Percentiles rank a stretch among this genome's conserved stretches.
phyloP scores from a whole-genome alignment of 2,888 invertebrate species.

The Caradrina clavipalpis region DNA sequence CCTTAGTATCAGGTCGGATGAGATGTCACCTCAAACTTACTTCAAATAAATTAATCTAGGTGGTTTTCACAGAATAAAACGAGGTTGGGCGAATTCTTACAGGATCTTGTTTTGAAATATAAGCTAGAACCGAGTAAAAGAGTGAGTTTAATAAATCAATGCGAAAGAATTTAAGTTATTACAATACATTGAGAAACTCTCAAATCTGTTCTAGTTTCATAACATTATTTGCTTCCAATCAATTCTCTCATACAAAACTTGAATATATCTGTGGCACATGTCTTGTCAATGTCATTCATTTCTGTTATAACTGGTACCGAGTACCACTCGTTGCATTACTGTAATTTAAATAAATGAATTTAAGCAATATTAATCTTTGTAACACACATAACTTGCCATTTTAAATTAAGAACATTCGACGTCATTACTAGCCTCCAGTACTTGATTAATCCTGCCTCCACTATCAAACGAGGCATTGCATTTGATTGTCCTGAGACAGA shows the following conservation, averaged over 20 bases:
- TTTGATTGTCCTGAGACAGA: constrained; percentile 64
- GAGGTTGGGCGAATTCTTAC: too few species aligned
- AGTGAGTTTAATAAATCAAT: neutral
- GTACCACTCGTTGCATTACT: constrained; percentile 13
- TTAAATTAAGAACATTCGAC: constrained; percentile 42
- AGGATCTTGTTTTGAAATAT: too few species aligned
- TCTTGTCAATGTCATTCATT: constrained; percentile 34
- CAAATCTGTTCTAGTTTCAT: constrained; percentile 22
- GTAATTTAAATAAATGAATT: constrained; percentile 34
- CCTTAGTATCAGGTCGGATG: too few species aligned
- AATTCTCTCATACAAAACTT: constrained; percentile 28
- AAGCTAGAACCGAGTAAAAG: too few species aligned
- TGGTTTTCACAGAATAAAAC: too few species aligned
- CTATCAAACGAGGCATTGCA: constrained; percentile 58
- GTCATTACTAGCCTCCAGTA: constrained; percentile 49
- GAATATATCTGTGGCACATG: constrained; percentile 23
- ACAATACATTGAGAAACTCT: constrained; percentile 14
- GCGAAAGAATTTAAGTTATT: constrained; percentile 10
- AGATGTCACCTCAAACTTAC: too few species aligned
- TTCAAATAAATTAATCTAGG: too few species aligned
- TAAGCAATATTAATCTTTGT: constrained; percentile 28
- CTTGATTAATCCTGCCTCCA: constrained; percentile 49
- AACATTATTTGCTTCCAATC: constrained; percentile 23
- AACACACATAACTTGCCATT: constrained; percentile 45
- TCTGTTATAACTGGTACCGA: neutral